A percentile compares a stretch with the other conserved stretches of the same genome.
Evolutionary conservation across 1,140 invertebrate genomes (phyloP).

Genomic region (Saxidomus purpurata): DNA sequence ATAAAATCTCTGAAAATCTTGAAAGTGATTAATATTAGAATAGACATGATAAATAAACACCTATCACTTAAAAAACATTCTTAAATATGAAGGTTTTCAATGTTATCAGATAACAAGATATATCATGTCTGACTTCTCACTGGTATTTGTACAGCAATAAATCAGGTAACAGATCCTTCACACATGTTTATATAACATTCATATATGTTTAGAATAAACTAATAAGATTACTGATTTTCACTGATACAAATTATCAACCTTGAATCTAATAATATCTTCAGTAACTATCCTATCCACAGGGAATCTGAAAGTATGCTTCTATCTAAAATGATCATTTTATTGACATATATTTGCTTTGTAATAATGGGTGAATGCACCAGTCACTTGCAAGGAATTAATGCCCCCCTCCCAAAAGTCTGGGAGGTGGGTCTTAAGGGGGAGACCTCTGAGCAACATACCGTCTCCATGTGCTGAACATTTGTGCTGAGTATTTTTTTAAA

Average conservation of each 20-base stretch:
- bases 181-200: slow-evolving; percentile 15
- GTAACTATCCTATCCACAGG: not conserved
- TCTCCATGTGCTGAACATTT: too few species aligned
- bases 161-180: not conserved
- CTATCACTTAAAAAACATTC: not conserved
- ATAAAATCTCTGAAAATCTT: too few species aligned
- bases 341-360: too few species aligned
- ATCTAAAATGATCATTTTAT: too few species aligned
- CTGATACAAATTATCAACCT: not conserved
- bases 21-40: too few species aligned
- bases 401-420: too few species aligned
- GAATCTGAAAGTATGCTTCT: not conserved
- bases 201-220: slow-evolving; percentile 24
- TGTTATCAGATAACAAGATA: not conserved
- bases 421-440: too few species aligned
- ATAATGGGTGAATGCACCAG: too few species aligned
- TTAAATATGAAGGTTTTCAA: not conserved
- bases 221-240: slow-evolving; percentile 12
- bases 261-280: not conserved
- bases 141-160: not conserved
- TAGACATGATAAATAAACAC: too few species aligned
- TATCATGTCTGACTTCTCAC: not conserved
- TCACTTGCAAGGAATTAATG: too few species aligned
- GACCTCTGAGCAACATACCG: too few species aligned
- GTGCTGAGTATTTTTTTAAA: too few species aligned